Conservation (phyloP, 1,140 invertebrate species). For the Drosophila navojoa region DNA sequence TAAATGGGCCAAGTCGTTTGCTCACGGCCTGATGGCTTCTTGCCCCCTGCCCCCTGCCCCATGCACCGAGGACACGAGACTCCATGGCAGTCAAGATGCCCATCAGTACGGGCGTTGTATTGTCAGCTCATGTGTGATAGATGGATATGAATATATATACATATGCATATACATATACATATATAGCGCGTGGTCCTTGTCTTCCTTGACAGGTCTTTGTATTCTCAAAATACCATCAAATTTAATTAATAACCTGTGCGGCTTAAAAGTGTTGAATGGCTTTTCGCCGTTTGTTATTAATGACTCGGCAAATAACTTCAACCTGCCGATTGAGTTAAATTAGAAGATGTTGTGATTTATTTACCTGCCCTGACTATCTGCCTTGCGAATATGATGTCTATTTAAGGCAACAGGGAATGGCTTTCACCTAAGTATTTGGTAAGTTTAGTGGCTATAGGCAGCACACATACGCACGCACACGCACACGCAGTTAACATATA, state of each 20-base stretch:
- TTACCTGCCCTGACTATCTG: not conserved
- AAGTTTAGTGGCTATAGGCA: not conserved
- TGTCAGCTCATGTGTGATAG: constrained; percentile 27
- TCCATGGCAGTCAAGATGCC: constrained; percentile 7
- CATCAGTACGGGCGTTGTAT: not conserved
- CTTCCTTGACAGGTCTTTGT: constrained; percentile 4
- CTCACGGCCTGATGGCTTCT: constrained; percentile 10
- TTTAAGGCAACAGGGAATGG: constrained; percentile 16
- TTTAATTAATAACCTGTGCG: constrained; percentile 57
- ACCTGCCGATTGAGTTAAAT: constrained; percentile 54
- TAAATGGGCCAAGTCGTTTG: constrained; percentile 70
- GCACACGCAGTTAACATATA: not conserved
- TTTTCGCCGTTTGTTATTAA: constrained; percentile 49
- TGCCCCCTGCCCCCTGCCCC: too few species aligned
- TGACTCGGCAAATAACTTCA: constrained; percentile 63
- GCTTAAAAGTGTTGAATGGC: not conserved
- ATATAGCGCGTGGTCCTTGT: constrained; percentile 24
- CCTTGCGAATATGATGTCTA: constrained; percentile 32
- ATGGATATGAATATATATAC: constrained; percentile 11
- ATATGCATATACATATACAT: not conserved
- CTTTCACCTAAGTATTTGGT: constrained; percentile 7
- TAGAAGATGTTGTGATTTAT: constrained; percentile 25
- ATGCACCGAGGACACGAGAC: not conserved
- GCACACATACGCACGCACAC: constrained; percentile 2
- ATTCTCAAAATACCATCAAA: constrained; percentile 51